Evolutionary conservation across 2,113 vertebrate species (phyloP).

Genomic region (Trichechus manatus): DNA sequence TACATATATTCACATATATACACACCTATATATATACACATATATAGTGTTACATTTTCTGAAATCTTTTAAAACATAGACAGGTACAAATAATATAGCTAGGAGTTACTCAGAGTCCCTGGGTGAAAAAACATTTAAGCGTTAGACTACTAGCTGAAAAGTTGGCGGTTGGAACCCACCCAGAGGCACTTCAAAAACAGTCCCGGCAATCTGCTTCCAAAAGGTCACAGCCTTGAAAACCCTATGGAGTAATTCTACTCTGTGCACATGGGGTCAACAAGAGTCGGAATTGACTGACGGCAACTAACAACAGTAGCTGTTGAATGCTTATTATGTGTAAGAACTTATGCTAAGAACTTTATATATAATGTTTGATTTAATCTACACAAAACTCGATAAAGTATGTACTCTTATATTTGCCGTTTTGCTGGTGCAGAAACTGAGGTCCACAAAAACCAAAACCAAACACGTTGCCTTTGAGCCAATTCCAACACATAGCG

Average conservation of each 20-base stretch:
- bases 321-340: neutral
- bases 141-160: too few relatives aligned
- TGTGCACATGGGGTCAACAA: neutral
- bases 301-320: neutral
- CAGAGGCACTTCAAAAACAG: neutral
- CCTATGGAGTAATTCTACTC: neutral
- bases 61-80: neutral
- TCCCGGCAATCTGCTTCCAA: neutral
- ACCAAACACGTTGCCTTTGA: too few relatives aligned
- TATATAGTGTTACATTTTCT: neutral
- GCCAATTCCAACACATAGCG: too few relatives aligned
- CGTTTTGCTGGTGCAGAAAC: constrained; percentile 41
- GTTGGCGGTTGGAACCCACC: too few relatives aligned
- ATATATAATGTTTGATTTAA: neutral
- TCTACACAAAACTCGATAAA: neutral
- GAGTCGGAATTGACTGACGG: too few relatives aligned
- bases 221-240: neutral
- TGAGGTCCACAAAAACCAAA: neutral
- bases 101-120: too few relatives aligned
- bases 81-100: neutral
- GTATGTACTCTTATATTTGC: neutral
- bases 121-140: too few relatives aligned
- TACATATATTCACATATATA: too few relatives aligned
- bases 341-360: neutral
- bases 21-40: too few relatives aligned